Base-by-base conservation (phyloP, 1,140 invertebrate species). In the Drosophila mauritiana region DNA sequence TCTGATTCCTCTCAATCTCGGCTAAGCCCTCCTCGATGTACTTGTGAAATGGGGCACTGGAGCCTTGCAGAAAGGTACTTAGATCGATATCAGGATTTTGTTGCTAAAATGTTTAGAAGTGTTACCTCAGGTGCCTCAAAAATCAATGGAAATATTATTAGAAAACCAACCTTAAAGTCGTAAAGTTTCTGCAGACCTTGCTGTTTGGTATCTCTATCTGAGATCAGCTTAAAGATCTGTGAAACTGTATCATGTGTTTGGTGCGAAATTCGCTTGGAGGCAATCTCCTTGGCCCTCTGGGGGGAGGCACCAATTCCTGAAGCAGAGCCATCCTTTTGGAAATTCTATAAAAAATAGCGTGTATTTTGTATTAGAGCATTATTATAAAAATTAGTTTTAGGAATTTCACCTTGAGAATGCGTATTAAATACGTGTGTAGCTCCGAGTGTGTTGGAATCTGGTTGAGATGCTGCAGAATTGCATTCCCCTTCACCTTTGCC, bases 151-250 rank as follows among this genome's bases (percentile, higher is more conserved):
- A 51, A 48, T 17, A 27, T 20, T 6, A 10, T 7, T 4, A 4
- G 8, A 34, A 12, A 0, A 13, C 48, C 5, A 51, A 94, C 94
- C 90, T 93, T 92, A 88, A 98, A 97, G 72, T 98, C 97, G 86
- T 98, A 98, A 6, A 99, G 93, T 80, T 98, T 96, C 61, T 94
- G 94, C 36, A 99, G 93, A 36, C 97, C 98, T 91, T 98, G 97
- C 92, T 96, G 95, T 2, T 96, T 97, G 72, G 97, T 96, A 75
- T 98, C 96, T 91, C 97, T 97, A 13, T 95, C 96, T 22, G 97
- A 97, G 78, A 99, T 98, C 81, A 98, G 96, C 91, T 97, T 97
- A 80, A 99, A 97, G 84, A 99, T 99, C 79, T 97, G 96, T 0
- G 96, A 96, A 54, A 99, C 93, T 78, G 96, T 95, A 62, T 98